Evolutionary conservation across 2,888 invertebrate species (phyloP).

Genomic region (Ctenicera cuprea): DNA sequence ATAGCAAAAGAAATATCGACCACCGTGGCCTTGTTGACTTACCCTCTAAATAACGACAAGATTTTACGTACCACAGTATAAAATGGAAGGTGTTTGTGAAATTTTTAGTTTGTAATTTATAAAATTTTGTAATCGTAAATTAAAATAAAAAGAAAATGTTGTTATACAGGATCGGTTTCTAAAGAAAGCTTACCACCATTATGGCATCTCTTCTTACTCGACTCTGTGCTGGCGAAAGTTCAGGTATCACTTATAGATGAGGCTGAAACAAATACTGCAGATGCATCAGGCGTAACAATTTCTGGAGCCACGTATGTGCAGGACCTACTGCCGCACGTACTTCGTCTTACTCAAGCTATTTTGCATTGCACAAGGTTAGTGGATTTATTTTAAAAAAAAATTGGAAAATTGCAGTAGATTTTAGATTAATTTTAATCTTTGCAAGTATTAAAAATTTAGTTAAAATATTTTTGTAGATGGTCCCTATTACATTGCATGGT

Average conservation of each 20-base stretch:
- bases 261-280: slow-evolving; percentile 67
- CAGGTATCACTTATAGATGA: slow-evolving; percentile 79
- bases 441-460: too few relatives aligned
- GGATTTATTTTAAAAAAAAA: too few relatives aligned
- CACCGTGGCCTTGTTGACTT: too few relatives aligned
- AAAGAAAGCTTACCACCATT: slow-evolving; percentile 79
- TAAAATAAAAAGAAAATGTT: too few relatives aligned
- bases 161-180: slow-evolving; percentile 62
- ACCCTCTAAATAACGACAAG: too few relatives aligned
- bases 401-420: too few relatives aligned
- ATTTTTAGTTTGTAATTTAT: too few relatives aligned
- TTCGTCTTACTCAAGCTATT: slow-evolving; percentile 79
- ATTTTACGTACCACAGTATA: too few relatives aligned
- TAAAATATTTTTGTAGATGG: slow-evolving; percentile 58
- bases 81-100: too few relatives aligned
- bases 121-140: too few relatives aligned
- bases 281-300: slow-evolving; percentile 65
- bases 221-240: slow-evolving; percentile 85
- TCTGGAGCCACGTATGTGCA: slow-evolving; percentile 72
- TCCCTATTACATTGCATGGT: slow-evolving; percentile 68
- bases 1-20: too few relatives aligned
- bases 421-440: too few relatives aligned
- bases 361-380: slow-evolving; percentile 77
- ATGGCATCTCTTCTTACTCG: slow-evolving; percentile 84
- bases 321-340: slow-evolving; percentile 80